Base-by-base conservation (phyloP, 2,888 invertebrate genomes). In the Drosophila meridionalis region DNA sequence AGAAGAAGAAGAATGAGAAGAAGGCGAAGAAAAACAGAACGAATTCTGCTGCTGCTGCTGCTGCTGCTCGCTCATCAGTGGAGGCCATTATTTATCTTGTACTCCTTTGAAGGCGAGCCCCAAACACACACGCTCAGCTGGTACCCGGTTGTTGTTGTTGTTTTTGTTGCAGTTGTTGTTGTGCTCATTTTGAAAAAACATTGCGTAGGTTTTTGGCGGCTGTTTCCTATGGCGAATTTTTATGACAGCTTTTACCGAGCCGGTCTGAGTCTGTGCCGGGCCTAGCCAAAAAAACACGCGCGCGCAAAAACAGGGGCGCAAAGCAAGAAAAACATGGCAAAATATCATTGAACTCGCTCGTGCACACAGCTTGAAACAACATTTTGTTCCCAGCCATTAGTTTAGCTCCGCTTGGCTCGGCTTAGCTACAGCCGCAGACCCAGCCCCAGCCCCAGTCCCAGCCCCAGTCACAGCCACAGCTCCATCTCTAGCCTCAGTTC, bases 291-390 rank as follows among this genome's bases (percentile, higher is more conserved):
- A 48, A 50, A 32, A 50, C 28, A 50, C 50, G 14, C 50, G 50
- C 32, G 48, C 8, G 32, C 50, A 50, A 32, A 28, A 57, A 56
- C 43, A 50, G 30, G 53, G 28, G 50, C 50, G 32, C 42, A 50
- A 14, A 4, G 38, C 50, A 53, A 45, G 40, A 65, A 34, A 60
- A 78, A 73, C 42, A 65, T 52, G 58, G 63, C 58, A 74, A 83
- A 87, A 84, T 84, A 81, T 83, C 86, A 86, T 75, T 86, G 81
- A 83, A 82, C 69, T 73, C 83, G 76, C 76, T 86, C 85, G 87
- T 86, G 85, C 85, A 86, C 85, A 85, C 85, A 86, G 87, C 87
- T 87, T 86, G 85, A 86, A 87, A 86, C 85, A 85, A 85, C 85
- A 85, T 85, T 87, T 83, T 70, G 78, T 85, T 87, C 81, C 83